Percentiles rank a stretch among this genome's conserved stretches.
These are phyloP conservation scores for Sinocyclocheilus rhinocerous DNA, from an alignment of 2,113 vertebrate species.

Conservation along the genomic window DNA sequence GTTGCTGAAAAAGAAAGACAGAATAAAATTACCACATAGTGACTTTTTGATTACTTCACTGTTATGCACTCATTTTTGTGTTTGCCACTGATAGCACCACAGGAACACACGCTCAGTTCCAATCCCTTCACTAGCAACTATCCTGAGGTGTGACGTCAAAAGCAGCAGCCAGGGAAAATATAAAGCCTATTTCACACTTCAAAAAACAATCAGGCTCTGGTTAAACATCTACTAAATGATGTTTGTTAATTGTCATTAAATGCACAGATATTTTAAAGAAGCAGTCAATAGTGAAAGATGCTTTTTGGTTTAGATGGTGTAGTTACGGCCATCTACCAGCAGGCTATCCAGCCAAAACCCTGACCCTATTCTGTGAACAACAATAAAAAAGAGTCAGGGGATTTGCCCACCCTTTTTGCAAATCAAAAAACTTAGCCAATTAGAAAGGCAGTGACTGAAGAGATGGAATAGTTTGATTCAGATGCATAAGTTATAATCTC, in stretches of 20 bases:
- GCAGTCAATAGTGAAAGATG: too few species aligned
- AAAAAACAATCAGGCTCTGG: not conserved
- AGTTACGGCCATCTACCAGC: too few species aligned
- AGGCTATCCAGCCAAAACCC: too few species aligned
- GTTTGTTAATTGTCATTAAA: not conserved
- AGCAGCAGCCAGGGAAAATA: not conserved
- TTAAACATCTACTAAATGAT: not conserved
- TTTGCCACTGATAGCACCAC: not conserved
- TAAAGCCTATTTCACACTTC: not conserved
- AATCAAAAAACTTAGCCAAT: too few species aligned
- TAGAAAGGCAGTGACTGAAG: too few species aligned
- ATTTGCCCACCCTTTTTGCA: too few species aligned
- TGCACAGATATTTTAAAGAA: not conserved
- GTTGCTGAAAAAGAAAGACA: slow-evolving; percentile 78
- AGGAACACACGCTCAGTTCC: not conserved
- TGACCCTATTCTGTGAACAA: too few species aligned
- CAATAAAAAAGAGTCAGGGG: too few species aligned
- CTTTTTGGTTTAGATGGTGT: too few species aligned
- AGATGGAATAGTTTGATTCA: too few species aligned
- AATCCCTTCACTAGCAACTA: not conserved
- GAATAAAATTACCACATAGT: not conserved
- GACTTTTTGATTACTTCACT: not conserved
- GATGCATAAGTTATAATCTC: too few species aligned
- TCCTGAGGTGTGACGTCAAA: too few species aligned
- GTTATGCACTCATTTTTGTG: not conserved